These are phyloP conservation scores for Hyperoplus lanceolatus DNA, from an alignment of 2,797 vertebrate genomes.

Conservation along the genomic window DNA sequence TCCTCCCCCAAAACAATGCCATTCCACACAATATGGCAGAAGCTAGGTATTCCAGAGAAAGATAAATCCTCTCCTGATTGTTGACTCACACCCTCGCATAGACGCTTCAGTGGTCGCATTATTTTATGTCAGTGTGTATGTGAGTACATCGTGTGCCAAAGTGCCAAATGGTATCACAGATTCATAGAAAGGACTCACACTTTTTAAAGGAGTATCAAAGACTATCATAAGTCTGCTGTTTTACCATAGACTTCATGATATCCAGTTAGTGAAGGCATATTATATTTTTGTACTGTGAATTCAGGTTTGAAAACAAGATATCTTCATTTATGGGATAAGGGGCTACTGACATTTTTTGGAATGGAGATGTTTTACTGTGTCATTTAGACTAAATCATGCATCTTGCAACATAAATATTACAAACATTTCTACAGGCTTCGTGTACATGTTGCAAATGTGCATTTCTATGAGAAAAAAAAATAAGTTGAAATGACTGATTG, in stretches of 20 bases:
- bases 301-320: slow-evolving; percentile 86
- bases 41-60: slow-evolving; percentile 39
- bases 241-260: slow-evolving; percentile 73
- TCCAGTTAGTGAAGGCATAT: slow-evolving; percentile 81
- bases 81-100: slow-evolving; percentile 66
- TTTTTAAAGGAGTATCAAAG: slow-evolving; percentile 64
- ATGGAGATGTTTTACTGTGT: slow-evolving; percentile 81
- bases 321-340: slow-evolving; percentile 89
- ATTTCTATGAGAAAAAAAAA: slow-evolving; percentile 58
- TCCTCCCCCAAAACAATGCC: slow-evolving; percentile 63
- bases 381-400: slow-evolving; percentile 78
- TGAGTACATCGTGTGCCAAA: slow-evolving; percentile 80
- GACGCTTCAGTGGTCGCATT: slow-evolving; percentile 70
- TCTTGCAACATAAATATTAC: slow-evolving; percentile 67
- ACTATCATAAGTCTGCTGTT: slow-evolving; percentile 73
- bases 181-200: slow-evolving; percentile 62
- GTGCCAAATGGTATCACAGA: slow-evolving; percentile 85
- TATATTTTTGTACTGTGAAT: slow-evolving; percentile 90
- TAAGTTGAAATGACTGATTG: slow-evolving; percentile 38
- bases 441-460: slow-evolving; percentile 54
- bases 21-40: slow-evolving; percentile 59
- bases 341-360: slow-evolving; percentile 87
- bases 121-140: slow-evolving; percentile 67
- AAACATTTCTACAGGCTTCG: slow-evolving; percentile 68
- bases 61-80: slow-evolving; percentile 47